Evolutionary conservation across 2,797 vertebrate species (phyloP), one percentile per base, ranked within the genome.

Genomic region (Sebastes variabilis): DNA sequence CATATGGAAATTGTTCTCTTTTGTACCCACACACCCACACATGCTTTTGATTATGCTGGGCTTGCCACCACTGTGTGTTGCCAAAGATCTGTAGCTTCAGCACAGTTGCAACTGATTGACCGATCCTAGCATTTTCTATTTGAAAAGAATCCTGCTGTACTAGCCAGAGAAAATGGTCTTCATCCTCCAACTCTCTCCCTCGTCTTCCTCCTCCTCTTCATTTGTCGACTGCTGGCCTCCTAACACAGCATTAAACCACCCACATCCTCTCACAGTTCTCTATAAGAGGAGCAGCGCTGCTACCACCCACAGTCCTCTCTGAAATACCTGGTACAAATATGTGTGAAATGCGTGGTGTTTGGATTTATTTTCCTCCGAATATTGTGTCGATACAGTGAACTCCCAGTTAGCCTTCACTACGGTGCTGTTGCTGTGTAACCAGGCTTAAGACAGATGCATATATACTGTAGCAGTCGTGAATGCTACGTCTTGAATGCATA

Each of bases 201-300:
- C 89, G 2, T 93, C 92, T 72, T 93, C 92, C 86, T 94, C 93
- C 93, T 88, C 93, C 94, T 93, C 93, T 91, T 88, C 90, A 80
- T 91, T 75, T 74, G 89, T 86, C 80, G 62, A 76, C 81, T 87
- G 81, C 80, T 80, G 82, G 87, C 83, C 87, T 87, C 80, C 81
- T 75, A 92, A 81, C 83, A 70, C 84, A 67, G 69, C 84, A 80
- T 88, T 84, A 80, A 89, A 80, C 92, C 91, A 74, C 93, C 93
- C 94, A 94, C 93, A 80, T 86, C 60, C 80, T 85, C 88, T 82
- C 81, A 59, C 83, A 67, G 46, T 79, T 85, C 85, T 88, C 79
- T 49, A 75, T 74, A 76, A 83, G 80, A 87, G 68, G 73, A 75
- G 66, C 88, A 81, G 73, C 8, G 9, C 78, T 69, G 72, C 78